Evolutionary conservation across 37 sponge, comb jelly and placozoan species (phyloP).

Genomic region (Chondrosia reniformis): DNA sequence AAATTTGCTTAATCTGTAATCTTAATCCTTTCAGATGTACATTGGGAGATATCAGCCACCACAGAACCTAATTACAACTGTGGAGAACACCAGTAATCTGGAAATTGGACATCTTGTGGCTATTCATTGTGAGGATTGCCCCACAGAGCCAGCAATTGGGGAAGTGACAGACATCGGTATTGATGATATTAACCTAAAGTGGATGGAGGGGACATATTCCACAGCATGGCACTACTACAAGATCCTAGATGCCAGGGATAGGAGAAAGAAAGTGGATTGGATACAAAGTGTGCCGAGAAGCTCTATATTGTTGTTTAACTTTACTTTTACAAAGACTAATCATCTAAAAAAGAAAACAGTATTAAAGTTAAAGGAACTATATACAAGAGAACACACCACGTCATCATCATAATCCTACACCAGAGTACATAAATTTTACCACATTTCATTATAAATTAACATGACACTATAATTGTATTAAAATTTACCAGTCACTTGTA

Average conservation of each 20-base stretch:
- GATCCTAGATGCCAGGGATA: too few relatives aligned
- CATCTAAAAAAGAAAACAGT: neutral
- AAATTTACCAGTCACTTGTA: too few relatives aligned
- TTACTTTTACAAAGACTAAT: neutral
- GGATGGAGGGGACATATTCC: slow-evolving; percentile 39
- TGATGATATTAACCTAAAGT: slow-evolving; percentile 13
- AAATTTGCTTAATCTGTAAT: neutral
- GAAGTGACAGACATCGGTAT: neutral
- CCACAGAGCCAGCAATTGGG: slow-evolving; percentile 21
- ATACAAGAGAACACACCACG: too few relatives aligned
- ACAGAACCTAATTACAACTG: neutral
- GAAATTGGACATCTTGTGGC: slow-evolving; percentile 31
- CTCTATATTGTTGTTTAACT: neutral
- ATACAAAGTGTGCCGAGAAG: too few relatives aligned
- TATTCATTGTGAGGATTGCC: slow-evolving; percentile 19
- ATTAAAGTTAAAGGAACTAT: too few relatives aligned
- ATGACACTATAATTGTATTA: too few relatives aligned
- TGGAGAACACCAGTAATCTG: slow-evolving; percentile 5
- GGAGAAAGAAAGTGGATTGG: too few relatives aligned
- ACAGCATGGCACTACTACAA: slow-evolving; percentile 17
- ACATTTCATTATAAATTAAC: too few relatives aligned
- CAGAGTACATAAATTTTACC: too few relatives aligned
- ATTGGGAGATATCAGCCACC: slow-evolving; percentile 28
- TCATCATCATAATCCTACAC: neutral
- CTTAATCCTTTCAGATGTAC: slow-evolving; percentile 27